Evolutionary conservation across 1,140 invertebrate genomes (phyloP).

Genomic region (Zelostemma sp.): DNA sequence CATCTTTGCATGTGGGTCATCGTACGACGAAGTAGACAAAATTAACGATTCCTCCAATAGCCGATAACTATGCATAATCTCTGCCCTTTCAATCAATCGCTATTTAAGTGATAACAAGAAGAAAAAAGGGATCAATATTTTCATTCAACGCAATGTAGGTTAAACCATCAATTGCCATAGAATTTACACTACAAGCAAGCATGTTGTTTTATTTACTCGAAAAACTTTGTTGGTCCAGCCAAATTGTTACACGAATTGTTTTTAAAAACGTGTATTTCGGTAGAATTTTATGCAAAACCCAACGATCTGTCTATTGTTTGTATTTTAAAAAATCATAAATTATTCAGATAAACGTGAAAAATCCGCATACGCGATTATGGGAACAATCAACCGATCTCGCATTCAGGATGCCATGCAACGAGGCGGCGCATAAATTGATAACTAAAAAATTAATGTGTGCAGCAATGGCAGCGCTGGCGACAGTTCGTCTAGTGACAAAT

Average conservation of each 20-base stretch:
- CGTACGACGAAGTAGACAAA: slow-evolving; percentile 20
- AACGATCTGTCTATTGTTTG: no score
- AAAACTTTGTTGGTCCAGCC: no score
- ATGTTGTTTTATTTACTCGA: no score
- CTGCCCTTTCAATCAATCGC: no score
- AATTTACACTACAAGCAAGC: no score
- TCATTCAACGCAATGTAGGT: background rate
- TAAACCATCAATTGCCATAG: no score
- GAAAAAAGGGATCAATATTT: background rate
- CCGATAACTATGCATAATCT: slow-evolving; percentile 29
- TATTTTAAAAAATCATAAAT: slow-evolving; percentile 23
- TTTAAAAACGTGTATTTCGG: no score
- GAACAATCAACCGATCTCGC: background rate
- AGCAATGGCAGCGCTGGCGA: slow-evolving; percentile 18
- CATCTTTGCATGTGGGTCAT: slow-evolving; percentile 27
- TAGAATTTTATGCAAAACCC: no score
- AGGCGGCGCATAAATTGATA: background rate
- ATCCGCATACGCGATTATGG: background rate
- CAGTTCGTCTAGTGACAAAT: slow-evolving; percentile 40
- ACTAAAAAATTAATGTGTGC: slow-evolving; percentile 8
- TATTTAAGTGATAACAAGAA: no score
- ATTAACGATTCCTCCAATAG: slow-evolving; percentile 26
- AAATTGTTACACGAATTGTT: no score
- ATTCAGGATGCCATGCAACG: slow-evolving; percentile 1
- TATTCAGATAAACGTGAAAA: slow-evolving; percentile 3